Evolutionary conservation across 2,113 vertebrate species (phyloP), one percentile per base, ranked within the genome.

Genomic region (Halcyon senegalensis): DNA sequence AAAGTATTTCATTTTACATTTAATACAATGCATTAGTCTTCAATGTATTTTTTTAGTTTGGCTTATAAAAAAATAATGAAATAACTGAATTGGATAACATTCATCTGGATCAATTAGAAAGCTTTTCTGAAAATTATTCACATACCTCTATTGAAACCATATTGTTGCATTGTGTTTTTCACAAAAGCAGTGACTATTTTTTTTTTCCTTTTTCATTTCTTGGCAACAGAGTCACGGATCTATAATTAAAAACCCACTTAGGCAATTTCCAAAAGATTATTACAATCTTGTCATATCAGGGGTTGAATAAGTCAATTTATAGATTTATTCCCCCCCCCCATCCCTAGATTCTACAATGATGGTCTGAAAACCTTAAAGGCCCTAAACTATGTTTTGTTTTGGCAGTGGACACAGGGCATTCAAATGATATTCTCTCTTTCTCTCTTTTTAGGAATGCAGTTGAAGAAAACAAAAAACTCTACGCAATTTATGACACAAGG

Each of bases 401-500:
- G 87, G 24, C 56, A 67, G 33, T 16, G 28, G 33, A 70, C 35
- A 64, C 15, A 35, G 72, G 30, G 7, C 48, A 68, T 64, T 24
- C 9, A 80, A 91, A 74, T 95, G 30, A 96, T 82, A 91, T 51
- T 80, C 27, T 97, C 60, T 97, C 39, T 91, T 59, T 97, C 86
- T 97, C 97, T 81, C 97, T 98, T 98, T 97, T 66, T 97, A 99
- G 99, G 99, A 99, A 99, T 62, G 99, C 99, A 50, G 98, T 99
- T 73, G 98, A 99, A 94, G 99, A 99, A 96, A 99, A 99, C 97
- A 99, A 99, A 94, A 99, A 98, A 96, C 96, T 99, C n/a, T 99
- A 98, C 79, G 98, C 98, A 79, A 98, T 99, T 98, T 99, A 99
- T 91, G 99, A 99, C 69, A 99, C 99, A 48, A 99, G 99, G 99